phyloP scores from a whole-genome alignment of 1,140 invertebrate genomes.

The Neoseiulus cucumeris region DNA sequence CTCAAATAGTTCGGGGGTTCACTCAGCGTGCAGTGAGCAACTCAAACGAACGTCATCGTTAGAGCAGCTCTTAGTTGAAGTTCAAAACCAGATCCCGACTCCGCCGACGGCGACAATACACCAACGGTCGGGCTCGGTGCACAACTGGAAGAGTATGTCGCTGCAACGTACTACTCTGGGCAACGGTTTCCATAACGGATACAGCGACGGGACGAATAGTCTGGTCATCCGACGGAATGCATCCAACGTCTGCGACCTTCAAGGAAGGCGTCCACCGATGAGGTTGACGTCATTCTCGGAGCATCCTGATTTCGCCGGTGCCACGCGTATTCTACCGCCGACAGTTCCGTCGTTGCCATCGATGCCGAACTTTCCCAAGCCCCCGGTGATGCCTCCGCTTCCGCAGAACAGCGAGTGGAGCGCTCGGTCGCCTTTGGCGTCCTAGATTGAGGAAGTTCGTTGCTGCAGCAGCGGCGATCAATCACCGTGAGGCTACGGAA shows the following conservation, averaged over 20 bases:
- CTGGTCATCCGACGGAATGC: slow-evolving; percentile 21
- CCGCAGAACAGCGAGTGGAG: neutral
- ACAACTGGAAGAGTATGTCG: slow-evolving; percentile 21
- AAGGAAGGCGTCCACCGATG: slow-evolving; percentile 24
- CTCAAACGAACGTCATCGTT: slow-evolving; percentile 12
- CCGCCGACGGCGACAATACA: slow-evolving; percentile 13
- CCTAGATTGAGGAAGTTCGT: too few species aligned
- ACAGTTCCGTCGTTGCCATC: slow-evolving; percentile 1
- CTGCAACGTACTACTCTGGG: slow-evolving; percentile 17
- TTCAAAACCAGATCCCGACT: slow-evolving; percentile 19
- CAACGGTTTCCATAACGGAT: slow-evolving; percentile 36
- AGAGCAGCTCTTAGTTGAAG: slow-evolving; percentile 19
- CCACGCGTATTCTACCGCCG: neutral
- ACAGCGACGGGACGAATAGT: slow-evolving; percentile 34
- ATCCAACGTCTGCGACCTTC: slow-evolving; percentile 21
- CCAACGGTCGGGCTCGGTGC: slow-evolving; percentile 12
- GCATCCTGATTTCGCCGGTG: slow-evolving; percentile 22
- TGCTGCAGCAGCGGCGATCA: too few species aligned
- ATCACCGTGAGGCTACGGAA: too few species aligned
- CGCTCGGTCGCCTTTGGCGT: neutral
- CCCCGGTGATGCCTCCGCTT: neutral
- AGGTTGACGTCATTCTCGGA: slow-evolving; percentile 53
- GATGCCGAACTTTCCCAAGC: slow-evolving; percentile 4
- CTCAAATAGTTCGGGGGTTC: slow-evolving; percentile 21
- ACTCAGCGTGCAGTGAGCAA: slow-evolving; percentile 17